Conservation (phyloP, 2,888 invertebrate genomes). For the Coelopa pilipes region DNA sequence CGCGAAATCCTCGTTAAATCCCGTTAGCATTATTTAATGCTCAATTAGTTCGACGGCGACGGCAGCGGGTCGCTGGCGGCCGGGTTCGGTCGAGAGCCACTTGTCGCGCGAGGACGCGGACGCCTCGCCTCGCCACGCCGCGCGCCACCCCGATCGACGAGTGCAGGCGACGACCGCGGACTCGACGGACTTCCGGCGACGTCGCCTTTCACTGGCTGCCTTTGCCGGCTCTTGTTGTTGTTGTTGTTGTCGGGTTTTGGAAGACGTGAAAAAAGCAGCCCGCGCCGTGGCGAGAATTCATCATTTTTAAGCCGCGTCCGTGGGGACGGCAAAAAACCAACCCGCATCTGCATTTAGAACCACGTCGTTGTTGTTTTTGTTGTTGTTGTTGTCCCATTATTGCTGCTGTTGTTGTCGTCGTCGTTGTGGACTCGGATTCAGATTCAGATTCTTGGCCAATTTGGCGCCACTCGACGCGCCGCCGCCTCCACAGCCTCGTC, state of each 20-base stretch:
- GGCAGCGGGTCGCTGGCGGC: constrained; percentile 9
- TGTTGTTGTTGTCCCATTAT: constrained; percentile 1
- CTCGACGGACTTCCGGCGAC: neutral
- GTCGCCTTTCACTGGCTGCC: constrained; percentile 1
- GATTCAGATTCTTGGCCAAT: constrained; percentile 17
- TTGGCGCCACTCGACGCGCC: constrained; percentile 26
- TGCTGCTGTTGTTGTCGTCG: too few relatives aligned
- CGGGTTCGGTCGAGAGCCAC: neutral
- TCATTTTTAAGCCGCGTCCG: constrained; percentile 37
- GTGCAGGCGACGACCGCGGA: neutral
- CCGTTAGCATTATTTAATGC: constrained; percentile 40
- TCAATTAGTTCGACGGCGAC: constrained; percentile 38
- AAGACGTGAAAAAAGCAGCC: neutral
- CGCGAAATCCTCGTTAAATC: constrained; percentile 31
- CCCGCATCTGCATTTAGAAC: constrained; percentile 23
- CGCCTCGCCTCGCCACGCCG: neutral
- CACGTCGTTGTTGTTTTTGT: neutral
- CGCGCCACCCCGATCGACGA: neutral
- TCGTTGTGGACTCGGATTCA: too few relatives aligned
- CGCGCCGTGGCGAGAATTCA: constrained; percentile 35
- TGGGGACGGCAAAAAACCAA: constrained; percentile 23
- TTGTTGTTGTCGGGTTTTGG: neutral
- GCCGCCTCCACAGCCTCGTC: too few relatives aligned
- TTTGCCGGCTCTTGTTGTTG: constrained; percentile 7
- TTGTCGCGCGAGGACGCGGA: constrained; percentile 10